Evolutionary conservation across 2,797 vertebrate genomes (phyloP), one percentile per base, ranked within the genome.

Genomic region (Etheostoma perlongum): DNA sequence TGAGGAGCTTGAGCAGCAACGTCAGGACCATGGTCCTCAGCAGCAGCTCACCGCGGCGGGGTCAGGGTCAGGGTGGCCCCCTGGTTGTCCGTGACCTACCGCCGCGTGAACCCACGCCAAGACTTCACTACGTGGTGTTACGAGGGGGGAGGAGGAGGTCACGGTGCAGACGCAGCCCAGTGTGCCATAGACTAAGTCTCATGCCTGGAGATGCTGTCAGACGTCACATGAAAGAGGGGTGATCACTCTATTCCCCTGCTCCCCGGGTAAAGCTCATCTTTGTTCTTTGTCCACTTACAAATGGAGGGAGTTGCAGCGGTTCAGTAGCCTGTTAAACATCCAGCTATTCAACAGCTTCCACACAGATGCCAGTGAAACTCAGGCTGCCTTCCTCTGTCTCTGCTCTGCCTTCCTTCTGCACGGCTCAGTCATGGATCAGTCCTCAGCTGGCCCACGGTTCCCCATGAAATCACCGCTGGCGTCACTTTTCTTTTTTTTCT

Each of bases 11-110:
- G 52, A 95, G 93, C 83, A 93, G 88, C 76, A 84, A 90, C 16
- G 88, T 91, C 79, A 94, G 85, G 86, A 95, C 90, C 95, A 96
- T 96, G 92, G 91, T 96, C 92, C 89, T 94, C 88, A 87, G 84
- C 58, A 30, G 76, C 77, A 47, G 67, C 85, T 82, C 89, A 75
- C 90, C 60, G 23, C 57, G 16, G 71, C 16, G 60, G 66, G 85
- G 80, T 88, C 86, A 14, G 80, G 74, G 78, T 85, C 67, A 65
- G 83, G 83, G 85, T 5, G 33, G 77, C 68, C 85, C 82, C 82
- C 76, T 10, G 44, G 81, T 67, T 42, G 66, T 72, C 88, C 48
- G 14, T 23, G 78, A 62, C 67, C 27, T 6, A 44, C 60, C 30
- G 42, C 60, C 21, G 23, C 16, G 0, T 15, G 5, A 69, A 76